Conservation (phyloP, 2,113 vertebrate genomes). For the Scolopax mira region DNA sequence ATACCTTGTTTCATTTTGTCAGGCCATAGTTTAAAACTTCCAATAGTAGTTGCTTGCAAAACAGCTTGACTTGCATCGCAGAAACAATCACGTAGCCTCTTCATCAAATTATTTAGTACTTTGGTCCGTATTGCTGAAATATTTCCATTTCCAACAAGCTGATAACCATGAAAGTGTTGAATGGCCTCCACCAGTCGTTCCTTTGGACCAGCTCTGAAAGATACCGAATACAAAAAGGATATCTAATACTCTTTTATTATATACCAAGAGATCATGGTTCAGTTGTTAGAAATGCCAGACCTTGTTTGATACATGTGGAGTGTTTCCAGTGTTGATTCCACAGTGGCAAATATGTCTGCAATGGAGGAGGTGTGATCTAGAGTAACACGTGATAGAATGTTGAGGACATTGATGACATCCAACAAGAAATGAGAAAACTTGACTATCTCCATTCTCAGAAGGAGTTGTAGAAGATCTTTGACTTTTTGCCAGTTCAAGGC, state of each 20-base stretch:
- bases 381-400: slow-evolving; percentile 44
- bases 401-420: slow-evolving; percentile 62
- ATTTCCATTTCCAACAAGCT: slow-evolving; percentile 52
- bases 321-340: slow-evolving; percentile 53
- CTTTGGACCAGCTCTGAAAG: slow-evolving; percentile 60
- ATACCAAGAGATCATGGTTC: not conserved
- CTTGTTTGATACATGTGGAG: slow-evolving; percentile 64
- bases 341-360: slow-evolving; percentile 54
- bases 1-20: slow-evolving; percentile 63
- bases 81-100: slow-evolving; percentile 52
- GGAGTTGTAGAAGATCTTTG: slow-evolving; percentile 24
- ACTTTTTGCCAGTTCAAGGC: not conserved
- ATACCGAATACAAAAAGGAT: not conserved
- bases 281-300: not conserved
- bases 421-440: slow-evolving; percentile 63
- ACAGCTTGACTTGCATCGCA: slow-evolving; percentile 64
- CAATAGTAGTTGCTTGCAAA: slow-evolving; percentile 54
- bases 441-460: slow-evolving; percentile 49
- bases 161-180: slow-evolving; percentile 49
- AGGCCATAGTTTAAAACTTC: slow-evolving; percentile 71
- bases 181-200: slow-evolving; percentile 28
- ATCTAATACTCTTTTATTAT: not conserved
- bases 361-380: slow-evolving; percentile 52
- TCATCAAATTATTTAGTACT: slow-evolving; percentile 56
- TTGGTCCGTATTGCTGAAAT: slow-evolving; percentile 36